Base-by-base conservation (phyloP, 1,140 invertebrate species). In the Latrodectus geometricus region DNA sequence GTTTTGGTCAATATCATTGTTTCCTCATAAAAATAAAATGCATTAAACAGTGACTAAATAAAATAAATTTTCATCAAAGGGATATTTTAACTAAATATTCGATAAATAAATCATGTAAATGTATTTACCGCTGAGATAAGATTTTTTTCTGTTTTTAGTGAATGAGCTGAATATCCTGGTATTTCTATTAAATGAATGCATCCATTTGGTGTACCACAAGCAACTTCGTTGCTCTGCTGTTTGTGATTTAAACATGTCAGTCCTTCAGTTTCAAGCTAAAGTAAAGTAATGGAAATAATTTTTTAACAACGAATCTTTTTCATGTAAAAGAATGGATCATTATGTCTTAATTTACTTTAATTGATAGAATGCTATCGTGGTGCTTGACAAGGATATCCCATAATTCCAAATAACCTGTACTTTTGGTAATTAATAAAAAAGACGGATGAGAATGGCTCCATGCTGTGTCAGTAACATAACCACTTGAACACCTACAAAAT, bases 351-450 rank as follows among this genome's bases (percentile, higher is more conserved):
- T 50, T 70, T 86, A 86, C 83, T 78, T 86, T 86, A 15, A 86
- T 54, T 48, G 83, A 86, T 35, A 86, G 20, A 56, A 86, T 78
- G 0, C 74, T 74, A 21, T 78, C 74, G n/a, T 78, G 50, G 11
- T 70, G 76, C 66, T 86, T 86, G 15, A 86, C 49, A 9, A 86
- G 83, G 15, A 86, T 72, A 20, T 86, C 83, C 83, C 83, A 86
- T 11, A 86, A n/a, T 78, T 86, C 83, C 4, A 86, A 21, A 50
- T 61, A 21, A 3, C 83, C 83, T 35, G 75, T 77, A 12, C 73
- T 70, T 61, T 86, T 86, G 9, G 74, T 77, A 17, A 86, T 21
- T 17, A 86, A 77, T 0, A 86, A 69, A 61, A 77, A 86, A 14
- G 83, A 78, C 49, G 83, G 73, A 65, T 86, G 74, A 0, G 74